Percentiles rank a stretch among this genome's conserved stretches.
phyloP scores from a whole-genome alignment of 2,888 invertebrate species.

The Branchipolynoe longqiensis region DNA sequence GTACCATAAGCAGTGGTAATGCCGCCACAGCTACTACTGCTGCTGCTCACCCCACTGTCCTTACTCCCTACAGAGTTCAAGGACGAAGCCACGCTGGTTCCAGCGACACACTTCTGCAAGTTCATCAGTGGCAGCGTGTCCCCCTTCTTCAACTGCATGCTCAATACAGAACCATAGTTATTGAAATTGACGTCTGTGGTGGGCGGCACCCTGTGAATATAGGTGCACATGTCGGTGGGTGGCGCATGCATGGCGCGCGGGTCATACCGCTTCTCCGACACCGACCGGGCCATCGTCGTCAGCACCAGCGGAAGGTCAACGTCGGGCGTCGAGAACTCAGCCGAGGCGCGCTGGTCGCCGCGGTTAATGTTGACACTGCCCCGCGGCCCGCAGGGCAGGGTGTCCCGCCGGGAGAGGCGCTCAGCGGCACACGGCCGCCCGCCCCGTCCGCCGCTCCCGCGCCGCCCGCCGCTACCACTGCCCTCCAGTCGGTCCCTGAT shows the following conservation, averaged over 20 bases:
- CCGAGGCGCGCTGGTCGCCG: neutral
- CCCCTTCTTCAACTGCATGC: slow-evolving; percentile 7
- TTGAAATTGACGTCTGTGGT: slow-evolving; percentile 36
- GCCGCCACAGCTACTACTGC: neutral
- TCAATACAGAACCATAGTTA: slow-evolving; percentile 33
- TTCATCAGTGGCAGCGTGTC: slow-evolving; percentile 4
- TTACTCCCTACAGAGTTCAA: slow-evolving; percentile 19
- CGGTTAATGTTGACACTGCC: slow-evolving; percentile 50
- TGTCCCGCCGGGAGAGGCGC: slow-evolving; percentile 32
- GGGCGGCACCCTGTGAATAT: slow-evolving; percentile 13
- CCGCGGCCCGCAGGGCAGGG: slow-evolving; percentile 17
- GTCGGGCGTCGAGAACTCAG: neutral
- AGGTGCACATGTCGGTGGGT: slow-evolving; percentile 11
- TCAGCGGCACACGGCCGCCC: slow-evolving; percentile 29
- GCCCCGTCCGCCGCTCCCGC: too few species aligned
- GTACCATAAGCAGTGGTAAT: neutral
- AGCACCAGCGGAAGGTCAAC: neutral
- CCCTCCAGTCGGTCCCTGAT: slow-evolving; percentile 37
- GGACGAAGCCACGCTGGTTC: neutral
- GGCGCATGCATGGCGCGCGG: neutral
- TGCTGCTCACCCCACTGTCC: slow-evolving; percentile 28
- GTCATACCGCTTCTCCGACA: slow-evolving; percentile 27
- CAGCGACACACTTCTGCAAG: neutral
- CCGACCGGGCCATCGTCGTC: neutral
- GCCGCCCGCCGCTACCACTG: neutral